Evolutionary conservation across 1,140 invertebrate genomes (phyloP), one percentile per base, ranked within the genome.

Genomic region (Drosophila punjabiensis): DNA sequence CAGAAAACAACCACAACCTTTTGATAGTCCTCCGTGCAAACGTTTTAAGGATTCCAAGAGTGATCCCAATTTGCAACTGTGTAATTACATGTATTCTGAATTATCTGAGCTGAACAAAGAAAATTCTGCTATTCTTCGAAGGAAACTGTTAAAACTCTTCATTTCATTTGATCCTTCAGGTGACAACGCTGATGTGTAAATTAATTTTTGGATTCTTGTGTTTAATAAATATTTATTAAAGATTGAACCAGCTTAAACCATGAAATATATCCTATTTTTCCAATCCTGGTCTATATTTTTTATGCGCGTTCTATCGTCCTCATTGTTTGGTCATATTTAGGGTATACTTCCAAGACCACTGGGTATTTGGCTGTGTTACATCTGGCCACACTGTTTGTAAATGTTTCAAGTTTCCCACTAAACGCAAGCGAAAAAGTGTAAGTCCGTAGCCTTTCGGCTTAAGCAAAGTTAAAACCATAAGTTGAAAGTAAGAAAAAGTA

Each of bases 351-450:
- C 13, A 10, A 37, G 16, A 14, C 16, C 8, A 9, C 8, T 4
- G 13, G 4, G 28, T 64, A 39, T 55, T 39, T 41, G 5, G 28
- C 8, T 18, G 10, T 4, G 2, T 30, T 16, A 20, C 39, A 33
- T 47, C 41, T 61, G 64, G 43, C 35, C 68, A 67, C 47, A 59
- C 69, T 37, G 65, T 67, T 53, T 63, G 73, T 79, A 79, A 86
- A 86, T 86, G 82, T 81, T 81, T 81, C 37, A 71, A 81, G 48
- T 81, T 59, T 66, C 45, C 69, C 64, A 76, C 53, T 62, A 68
- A 81, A 47, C 66, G 43, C 68, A 76, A 69, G 63, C 65, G 18
- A 52, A 82, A 68, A 86, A 86, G 76, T 86, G 86, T 89, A 89
- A 89, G 86, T 89, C 30, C 33, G 35, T 45, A 64, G 75, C 52